Conservation (phyloP, 1,140 invertebrate genomes). For the Dinoponera quadriceps region DNA sequence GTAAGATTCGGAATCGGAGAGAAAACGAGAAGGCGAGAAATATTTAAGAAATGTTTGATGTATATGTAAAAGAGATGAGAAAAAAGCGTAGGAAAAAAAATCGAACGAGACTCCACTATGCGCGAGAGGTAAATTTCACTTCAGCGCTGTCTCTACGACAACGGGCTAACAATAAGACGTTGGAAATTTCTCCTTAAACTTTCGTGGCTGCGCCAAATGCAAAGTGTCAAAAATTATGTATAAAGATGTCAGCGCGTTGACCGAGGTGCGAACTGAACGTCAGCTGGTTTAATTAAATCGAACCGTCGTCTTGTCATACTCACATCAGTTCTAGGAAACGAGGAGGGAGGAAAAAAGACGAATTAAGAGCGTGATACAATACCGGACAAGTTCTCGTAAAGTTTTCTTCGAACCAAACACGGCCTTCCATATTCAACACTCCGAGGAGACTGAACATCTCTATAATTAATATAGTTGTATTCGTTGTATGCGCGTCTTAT, state of each 20-base stretch:
- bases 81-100: not conserved
- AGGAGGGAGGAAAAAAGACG: not conserved
- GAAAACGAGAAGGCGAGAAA: not conserved
- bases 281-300: constrained; percentile 1
- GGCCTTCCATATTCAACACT: constrained; percentile 72
- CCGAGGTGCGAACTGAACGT: constrained; percentile 20
- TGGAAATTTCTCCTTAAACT: not conserved
- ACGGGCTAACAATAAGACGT: not conserved
- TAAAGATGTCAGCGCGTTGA: not conserved
- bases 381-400: constrained; percentile 20
- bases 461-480: constrained; percentile 40
- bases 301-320: constrained; percentile 54
- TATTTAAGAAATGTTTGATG: not conserved
- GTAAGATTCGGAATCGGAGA: constrained; percentile 3
- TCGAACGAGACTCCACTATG: constrained; percentile 5
- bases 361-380: not conserved
- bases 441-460: constrained; percentile 69
- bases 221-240: constrained; percentile 20
- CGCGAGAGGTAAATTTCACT: constrained; percentile 28
- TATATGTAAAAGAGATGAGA: not conserved
- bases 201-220: constrained; percentile 7
- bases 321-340: not conserved
- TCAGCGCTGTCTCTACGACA: not conserved
- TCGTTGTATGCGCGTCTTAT: not conserved
- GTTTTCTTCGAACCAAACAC: constrained; percentile 68